Percentiles rank a stretch among this genome's conserved stretches.
These are phyloP conservation scores for Mola mola DNA, from an alignment of 2,113 vertebrate genomes.

Conservation along the genomic window DNA sequence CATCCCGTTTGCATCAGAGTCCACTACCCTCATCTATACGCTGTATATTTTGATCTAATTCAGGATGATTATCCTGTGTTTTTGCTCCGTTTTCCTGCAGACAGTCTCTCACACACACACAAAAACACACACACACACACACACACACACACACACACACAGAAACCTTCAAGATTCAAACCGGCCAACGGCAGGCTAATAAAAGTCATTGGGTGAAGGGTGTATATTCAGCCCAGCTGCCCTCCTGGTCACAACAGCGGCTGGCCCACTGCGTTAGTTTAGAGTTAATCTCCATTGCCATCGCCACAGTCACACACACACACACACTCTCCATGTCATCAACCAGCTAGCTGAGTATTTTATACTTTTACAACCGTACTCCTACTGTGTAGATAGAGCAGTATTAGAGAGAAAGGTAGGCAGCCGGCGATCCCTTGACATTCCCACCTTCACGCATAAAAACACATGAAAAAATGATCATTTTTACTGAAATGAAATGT, in stretches of 20 bases:
- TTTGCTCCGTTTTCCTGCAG: conserved; percentile 47
- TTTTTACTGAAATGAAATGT: too few relatives aligned
- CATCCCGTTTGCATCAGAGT: too few relatives aligned
- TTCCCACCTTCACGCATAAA: conserved; percentile 21
- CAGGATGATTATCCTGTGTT: too few relatives aligned
- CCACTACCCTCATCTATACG: too few relatives aligned
- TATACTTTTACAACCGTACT: conserved; percentile 66
- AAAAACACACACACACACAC: conserved; percentile 25
- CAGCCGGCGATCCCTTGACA: conserved; percentile 5
- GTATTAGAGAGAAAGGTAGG: conserved; percentile 35
- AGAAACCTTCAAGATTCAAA: conserved; percentile 40
- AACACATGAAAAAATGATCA: too few relatives aligned
- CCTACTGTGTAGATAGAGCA: conserved; percentile 61
- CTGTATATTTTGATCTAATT: too few relatives aligned
- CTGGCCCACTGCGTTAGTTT: conserved; percentile 53
- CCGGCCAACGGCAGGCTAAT: conserved; percentile 55
- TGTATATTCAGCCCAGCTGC: conserved; percentile 41
- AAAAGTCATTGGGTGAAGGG: conserved; percentile 61
- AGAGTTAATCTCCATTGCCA: conserved; percentile 67
- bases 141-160: conserved; percentile 25
- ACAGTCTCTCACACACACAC: conserved; percentile 1
- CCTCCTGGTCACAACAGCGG: conserved; percentile 12
- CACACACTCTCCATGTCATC: conserved; percentile 53
- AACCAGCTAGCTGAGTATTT: conserved; percentile 63
- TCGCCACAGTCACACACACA: conserved; percentile 28